phyloP scores from a whole-genome alignment of 2,888 invertebrate species.

The Tachina lurida region DNA sequence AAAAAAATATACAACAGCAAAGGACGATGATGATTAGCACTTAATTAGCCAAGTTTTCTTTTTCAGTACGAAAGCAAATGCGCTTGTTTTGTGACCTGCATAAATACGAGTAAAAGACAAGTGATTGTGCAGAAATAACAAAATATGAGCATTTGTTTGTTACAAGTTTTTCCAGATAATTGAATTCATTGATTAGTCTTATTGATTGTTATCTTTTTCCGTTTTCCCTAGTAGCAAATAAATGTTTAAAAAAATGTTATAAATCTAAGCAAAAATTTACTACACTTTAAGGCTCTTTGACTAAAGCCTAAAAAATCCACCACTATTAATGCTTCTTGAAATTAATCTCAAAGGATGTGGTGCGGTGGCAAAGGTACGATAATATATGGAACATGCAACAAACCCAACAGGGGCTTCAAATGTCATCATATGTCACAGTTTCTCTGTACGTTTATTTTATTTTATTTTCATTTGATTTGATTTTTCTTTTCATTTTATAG shows the following conservation, averaged over 20 bases:
- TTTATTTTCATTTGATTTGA: conserved; percentile 51
- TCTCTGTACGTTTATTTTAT: conserved; percentile 48
- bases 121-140: conserved; percentile 6
- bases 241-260: conserved; percentile 6
- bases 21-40: conserved; percentile 45
- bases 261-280: conserved; percentile 55
- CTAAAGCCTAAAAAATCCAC: conserved; percentile 13
- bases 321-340: conserved; percentile 25
- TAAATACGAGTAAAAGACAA: conserved; percentile 41
- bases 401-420: conserved; percentile 52
- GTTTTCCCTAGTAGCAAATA: neutral
- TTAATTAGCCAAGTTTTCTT: conserved; percentile 54
- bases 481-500: conserved; percentile 57
- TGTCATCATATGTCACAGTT: conserved; percentile 68
- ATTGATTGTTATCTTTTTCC: conserved; percentile 50
- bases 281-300: conserved; percentile 28
- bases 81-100: conserved; percentile 66
- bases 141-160: conserved; percentile 68
- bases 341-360: conserved; percentile 34
- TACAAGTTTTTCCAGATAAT: conserved; percentile 63
- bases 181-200: conserved; percentile 66
- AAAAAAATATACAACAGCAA: conserved; percentile 4
- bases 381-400: neutral
- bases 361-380: conserved; percentile 28
- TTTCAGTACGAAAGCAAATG: conserved; percentile 32